Conservation (phyloP, 2,113 vertebrate species). For the Xiphias gladius region DNA sequence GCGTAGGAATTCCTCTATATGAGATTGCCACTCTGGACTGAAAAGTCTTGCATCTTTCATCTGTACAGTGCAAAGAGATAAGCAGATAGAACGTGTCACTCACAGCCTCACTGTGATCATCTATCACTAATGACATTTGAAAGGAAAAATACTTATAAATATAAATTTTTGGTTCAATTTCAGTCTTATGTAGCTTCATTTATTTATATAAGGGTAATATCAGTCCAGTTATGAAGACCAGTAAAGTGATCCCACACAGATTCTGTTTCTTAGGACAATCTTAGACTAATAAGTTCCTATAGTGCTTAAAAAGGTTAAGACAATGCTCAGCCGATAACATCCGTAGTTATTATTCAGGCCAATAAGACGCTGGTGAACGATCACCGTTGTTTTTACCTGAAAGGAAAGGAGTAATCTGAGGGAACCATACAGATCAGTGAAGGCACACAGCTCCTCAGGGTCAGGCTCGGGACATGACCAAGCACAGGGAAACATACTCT, state of each 20-base stretch:
- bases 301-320: neutral
- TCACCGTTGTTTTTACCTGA: slow-evolving; percentile 58
- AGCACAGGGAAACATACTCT: slow-evolving; percentile 30
- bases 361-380: neutral
- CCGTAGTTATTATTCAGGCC: neutral
- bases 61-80: slow-evolving; percentile 65
- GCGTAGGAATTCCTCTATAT: slow-evolving; percentile 81
- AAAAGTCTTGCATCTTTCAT: slow-evolving; percentile 62
- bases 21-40: slow-evolving; percentile 60
- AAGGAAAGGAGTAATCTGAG: slow-evolving; percentile 71
- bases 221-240: neutral
- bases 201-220: neutral
- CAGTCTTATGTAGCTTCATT: neutral
- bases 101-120: neutral
- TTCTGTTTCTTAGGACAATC: too few relatives aligned
- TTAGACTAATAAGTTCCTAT: neutral
- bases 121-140: neutral
- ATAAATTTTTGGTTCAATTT: neutral
- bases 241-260: too few relatives aligned
- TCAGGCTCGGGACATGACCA: slow-evolving; percentile 54
- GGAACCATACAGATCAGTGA: slow-evolving; percentile 71
- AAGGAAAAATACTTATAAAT: neutral
- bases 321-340: neutral
- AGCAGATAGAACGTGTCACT: neutral
- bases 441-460: slow-evolving; percentile 72